phyloP scores from a whole-genome alignment of 92 coral and sea anemone species.

The Plumapathes pennacea region DNA sequence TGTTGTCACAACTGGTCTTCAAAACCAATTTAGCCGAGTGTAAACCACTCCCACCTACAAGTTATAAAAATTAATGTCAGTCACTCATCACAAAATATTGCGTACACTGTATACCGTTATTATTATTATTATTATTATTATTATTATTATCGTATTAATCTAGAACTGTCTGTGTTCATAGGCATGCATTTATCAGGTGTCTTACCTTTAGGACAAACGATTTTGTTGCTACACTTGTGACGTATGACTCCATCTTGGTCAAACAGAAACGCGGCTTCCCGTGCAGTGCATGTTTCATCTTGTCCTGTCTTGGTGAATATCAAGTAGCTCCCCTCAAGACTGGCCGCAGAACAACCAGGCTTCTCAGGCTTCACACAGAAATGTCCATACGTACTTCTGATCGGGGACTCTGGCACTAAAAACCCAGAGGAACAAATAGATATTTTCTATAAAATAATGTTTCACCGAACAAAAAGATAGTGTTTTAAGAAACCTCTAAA shows the following conservation, averaged over 20 bases:
- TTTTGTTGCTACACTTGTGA: constrained; percentile 64
- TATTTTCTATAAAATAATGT: too few relatives aligned
- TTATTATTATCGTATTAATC: too few relatives aligned
- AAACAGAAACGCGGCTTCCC: constrained; percentile 36
- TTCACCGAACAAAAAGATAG: too few relatives aligned
- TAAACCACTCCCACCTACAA: constrained; percentile 15
- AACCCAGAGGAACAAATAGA: too few relatives aligned
- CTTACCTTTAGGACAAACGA: constrained; percentile 56
- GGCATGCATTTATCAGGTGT: too few relatives aligned
- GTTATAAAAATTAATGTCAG: too few relatives aligned
- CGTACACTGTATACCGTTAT: too few relatives aligned
- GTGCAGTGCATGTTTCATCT: constrained; percentile 23
- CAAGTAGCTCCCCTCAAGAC: constrained; percentile 14
- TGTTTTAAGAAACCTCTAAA: too few relatives aligned
- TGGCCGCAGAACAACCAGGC: constrained; percentile 44
- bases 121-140: too few relatives aligned
- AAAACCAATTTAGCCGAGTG: constrained; percentile 36
- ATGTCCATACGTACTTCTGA: constrained; percentile 48
- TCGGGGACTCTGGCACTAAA: constrained; percentile 66
- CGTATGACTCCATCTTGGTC: constrained; percentile 52
- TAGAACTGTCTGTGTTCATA: too few relatives aligned
- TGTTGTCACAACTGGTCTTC: constrained; percentile 28
- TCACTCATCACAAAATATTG: too few relatives aligned
- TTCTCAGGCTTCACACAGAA: constrained; percentile 59
- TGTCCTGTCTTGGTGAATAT: constrained; percentile 18